Conservation (phyloP, 2,888 invertebrate species). For the Epinotia nisella region DNA sequence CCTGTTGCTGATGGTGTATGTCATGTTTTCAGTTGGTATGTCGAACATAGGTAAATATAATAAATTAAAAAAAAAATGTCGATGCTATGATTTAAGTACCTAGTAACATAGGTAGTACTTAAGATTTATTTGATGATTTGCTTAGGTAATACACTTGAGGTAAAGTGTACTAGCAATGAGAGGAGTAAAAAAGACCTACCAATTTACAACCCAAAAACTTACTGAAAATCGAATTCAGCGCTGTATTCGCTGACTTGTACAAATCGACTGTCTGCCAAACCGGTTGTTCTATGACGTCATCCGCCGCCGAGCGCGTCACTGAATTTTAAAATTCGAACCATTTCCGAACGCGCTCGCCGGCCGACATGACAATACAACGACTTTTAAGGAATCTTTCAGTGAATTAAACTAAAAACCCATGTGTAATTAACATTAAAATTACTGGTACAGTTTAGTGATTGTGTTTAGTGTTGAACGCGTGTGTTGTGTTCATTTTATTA, state of each 20-base stretch:
- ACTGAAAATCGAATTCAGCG: conserved; percentile 7
- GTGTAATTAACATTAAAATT: conserved; percentile 32
- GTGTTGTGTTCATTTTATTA: conserved; percentile 37
- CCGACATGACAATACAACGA: conserved; percentile 19
- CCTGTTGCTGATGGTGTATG: too few relatives aligned
- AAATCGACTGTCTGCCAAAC: conserved; percentile 40
- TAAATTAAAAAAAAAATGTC: too few relatives aligned
- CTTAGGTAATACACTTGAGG: too few relatives aligned
- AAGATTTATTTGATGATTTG: too few relatives aligned
- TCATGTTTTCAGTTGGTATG: too few relatives aligned
- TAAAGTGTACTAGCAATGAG: too few relatives aligned
- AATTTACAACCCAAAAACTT: not conserved
- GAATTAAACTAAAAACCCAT: conserved; percentile 13
- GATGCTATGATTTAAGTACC: too few relatives aligned
- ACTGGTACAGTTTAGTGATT: conserved; percentile 19
- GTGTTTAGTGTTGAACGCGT: conserved; percentile 32
- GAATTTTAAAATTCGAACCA: conserved; percentile 56
- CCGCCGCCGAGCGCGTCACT: conserved; percentile 46
- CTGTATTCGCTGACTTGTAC: conserved; percentile 3
- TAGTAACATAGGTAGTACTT: too few relatives aligned
- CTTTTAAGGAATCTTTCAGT: conserved; percentile 4
- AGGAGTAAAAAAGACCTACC: not conserved
- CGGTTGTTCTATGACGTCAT: conserved; percentile 39
- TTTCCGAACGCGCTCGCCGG: conserved; percentile 45
- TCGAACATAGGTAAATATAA: too few relatives aligned